A percentile compares a stretch with the other conserved stretches of the same genome.
These are phyloP conservation scores for Venusia cambrica DNA, from an alignment of 2,888 invertebrate species.

Conservation along the genomic window DNA sequence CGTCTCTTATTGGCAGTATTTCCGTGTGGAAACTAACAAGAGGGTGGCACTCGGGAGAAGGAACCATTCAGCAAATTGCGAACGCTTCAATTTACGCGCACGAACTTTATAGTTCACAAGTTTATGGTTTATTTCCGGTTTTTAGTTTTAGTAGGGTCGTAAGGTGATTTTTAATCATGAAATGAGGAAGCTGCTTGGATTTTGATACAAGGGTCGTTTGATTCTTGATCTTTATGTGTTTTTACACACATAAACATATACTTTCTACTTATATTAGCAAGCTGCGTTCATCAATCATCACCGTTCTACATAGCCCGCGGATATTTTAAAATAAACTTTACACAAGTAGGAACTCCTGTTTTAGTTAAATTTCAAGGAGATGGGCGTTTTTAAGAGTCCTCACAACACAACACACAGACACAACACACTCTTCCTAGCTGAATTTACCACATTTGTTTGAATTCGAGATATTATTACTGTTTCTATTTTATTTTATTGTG, in stretches of 20 bases:
- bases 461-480: too few species aligned
- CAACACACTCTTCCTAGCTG: too few species aligned
- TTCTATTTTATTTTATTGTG: too few species aligned
- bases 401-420: too few species aligned
- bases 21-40: not conserved
- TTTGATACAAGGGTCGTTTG: too few species aligned
- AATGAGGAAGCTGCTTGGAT: constrained; percentile 2
- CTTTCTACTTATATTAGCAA: not conserved
- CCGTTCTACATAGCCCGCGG: too few species aligned
- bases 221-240: not conserved
- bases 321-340: too few species aligned
- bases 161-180: constrained; percentile 14
- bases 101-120: constrained; percentile 21
- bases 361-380: too few species aligned
- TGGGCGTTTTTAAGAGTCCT: too few species aligned
- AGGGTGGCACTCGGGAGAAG: constrained; percentile 19
- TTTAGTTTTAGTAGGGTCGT: constrained; percentile 23
- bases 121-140: constrained; percentile 22
- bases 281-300: too few species aligned
- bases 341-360: too few species aligned
- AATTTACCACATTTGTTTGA: too few species aligned
- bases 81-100: constrained; percentile 22
- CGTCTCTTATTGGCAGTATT: constrained; percentile 3
- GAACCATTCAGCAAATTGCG: constrained; percentile 24
- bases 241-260: not conserved